Evolutionary conservation across 2,113 vertebrate genomes (phyloP).

Genomic region (Tenebrosternarchus preto): DNA sequence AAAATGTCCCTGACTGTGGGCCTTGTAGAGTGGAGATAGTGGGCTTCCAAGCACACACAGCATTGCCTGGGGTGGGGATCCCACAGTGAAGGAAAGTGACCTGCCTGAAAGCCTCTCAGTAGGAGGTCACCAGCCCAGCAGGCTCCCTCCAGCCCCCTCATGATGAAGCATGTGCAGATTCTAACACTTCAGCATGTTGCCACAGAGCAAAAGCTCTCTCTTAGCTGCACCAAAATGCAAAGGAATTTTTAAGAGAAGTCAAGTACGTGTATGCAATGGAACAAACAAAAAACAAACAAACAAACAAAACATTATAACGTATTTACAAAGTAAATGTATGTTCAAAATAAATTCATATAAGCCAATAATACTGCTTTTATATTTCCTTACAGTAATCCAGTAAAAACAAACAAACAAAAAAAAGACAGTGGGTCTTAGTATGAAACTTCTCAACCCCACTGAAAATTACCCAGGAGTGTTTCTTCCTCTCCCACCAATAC

Average conservation of each 20-base stretch:
- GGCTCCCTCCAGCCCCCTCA: not conserved
- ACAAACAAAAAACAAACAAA: not conserved
- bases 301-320: too few relatives aligned
- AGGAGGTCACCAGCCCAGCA: conserved; percentile 17
- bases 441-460: too few relatives aligned
- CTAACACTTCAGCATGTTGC: not conserved
- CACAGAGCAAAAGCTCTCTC: not conserved
- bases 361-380: too few relatives aligned
- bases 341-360: too few relatives aligned
- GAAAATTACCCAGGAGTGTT: too few relatives aligned
- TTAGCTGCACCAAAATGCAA: not conserved
- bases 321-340: too few relatives aligned
- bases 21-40: not conserved
- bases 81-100: conserved; percentile 29
- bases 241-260: not conserved
- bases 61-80: conserved; percentile 3
- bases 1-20: not conserved
- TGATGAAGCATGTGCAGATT: conserved; percentile 25
- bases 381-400: not conserved
- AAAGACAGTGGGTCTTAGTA: too few relatives aligned
- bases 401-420: too few relatives aligned
- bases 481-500: too few relatives aligned
- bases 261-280: not conserved
- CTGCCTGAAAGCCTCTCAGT: conserved; percentile 31
- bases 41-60: conserved; percentile 10